Base-by-base conservation (phyloP, 2,888 invertebrate genomes). In the Diploptera punctata region DNA sequence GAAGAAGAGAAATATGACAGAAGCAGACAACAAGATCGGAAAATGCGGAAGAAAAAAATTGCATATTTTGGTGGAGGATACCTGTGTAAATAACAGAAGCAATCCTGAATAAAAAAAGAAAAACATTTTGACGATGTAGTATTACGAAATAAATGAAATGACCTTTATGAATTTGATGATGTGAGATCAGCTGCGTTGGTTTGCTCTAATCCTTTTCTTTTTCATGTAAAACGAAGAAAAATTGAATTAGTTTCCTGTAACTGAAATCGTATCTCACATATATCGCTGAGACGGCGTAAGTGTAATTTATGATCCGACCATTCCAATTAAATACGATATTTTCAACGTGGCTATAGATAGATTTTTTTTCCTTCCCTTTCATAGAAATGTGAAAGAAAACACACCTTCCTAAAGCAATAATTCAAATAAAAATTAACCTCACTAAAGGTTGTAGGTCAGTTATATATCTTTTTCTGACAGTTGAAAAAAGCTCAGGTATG, bases 251-350 rank as follows among this genome's bases (percentile, higher is more conserved):
- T 57, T 16, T 29, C 57, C 29, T 29, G n/a, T 3, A 57, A 57
- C 16, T 16, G 26, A 29, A 57, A 57, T 16, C 29, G 26, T 24
- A n/a, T n/a, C 57, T 2, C 29, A n/a, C n/a, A 2, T 52, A 29
- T 57, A 57, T 57, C 3, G 57, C 57, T 57, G 29, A 57, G 26
- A 29, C 31, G 3, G 57, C 29, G 29, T 13, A 31, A 57, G 26
- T 57, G 24, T 57, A 57, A 57, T 57, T 57, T 57, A 57, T 57
- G 29, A 29, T n/a, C 3, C 57, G 57, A 24, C 26, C 29, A n/a
- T 29, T 29, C 57, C 57, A 57, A 57, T 57, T 57, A 57, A 57
- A 57, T 57, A 29, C 57, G 57, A 31, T 57, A 57, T 57, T 57
- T 57, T 57, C 16, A 29, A 57, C 57, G 24, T 57, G 0, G 29